A percentile compares a stretch with the other conserved stretches of the same genome.
phyloP scores from a whole-genome alignment of 2,888 invertebrate species.

The Blera fallax region DNA sequence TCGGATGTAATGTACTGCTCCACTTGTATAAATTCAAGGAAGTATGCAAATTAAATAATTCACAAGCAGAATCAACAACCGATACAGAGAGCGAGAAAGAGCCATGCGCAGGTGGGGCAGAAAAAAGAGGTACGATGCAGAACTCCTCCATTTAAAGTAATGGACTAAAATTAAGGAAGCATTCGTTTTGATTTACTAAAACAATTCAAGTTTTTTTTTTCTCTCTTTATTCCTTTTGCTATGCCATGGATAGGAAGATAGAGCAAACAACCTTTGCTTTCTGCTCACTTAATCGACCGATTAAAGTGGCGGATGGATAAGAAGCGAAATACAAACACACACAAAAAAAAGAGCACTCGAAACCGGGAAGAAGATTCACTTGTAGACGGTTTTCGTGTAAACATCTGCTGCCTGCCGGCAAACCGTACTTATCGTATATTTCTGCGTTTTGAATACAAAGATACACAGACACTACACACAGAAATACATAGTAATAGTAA shows the following conservation, averaged over 20 bases:
- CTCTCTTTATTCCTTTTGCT: background rate
- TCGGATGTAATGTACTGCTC: background rate
- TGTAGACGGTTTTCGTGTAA: constrained; percentile 32
- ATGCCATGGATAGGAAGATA: constrained; percentile 5
- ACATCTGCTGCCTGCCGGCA: constrained; percentile 50
- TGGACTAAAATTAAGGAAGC: constrained; percentile 67
- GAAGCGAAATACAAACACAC: constrained; percentile 8
- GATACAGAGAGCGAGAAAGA: too few species aligned
- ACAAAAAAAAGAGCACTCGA: constrained; percentile 4
- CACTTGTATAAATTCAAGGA: background rate
- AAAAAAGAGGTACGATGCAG: background rate
- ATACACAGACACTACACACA: background rate
- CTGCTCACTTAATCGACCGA: constrained; percentile 65
- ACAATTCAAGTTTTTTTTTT: constrained; percentile 50
- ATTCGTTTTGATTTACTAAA: constrained; percentile 65
- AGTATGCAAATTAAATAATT: background rate
- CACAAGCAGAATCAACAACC: background rate
- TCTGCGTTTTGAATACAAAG: background rate
- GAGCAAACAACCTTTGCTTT: constrained; percentile 60
- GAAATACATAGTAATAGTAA: too few species aligned
- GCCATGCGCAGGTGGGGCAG: background rate
- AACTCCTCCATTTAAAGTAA: constrained; percentile 59
- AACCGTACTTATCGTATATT: constrained; percentile 33
- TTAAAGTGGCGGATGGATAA: constrained; percentile 47
- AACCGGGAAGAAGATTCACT: constrained; percentile 67